phyloP scores from a whole-genome alignment of 2,888 invertebrate genomes.

The Alcis repandata region DNA sequence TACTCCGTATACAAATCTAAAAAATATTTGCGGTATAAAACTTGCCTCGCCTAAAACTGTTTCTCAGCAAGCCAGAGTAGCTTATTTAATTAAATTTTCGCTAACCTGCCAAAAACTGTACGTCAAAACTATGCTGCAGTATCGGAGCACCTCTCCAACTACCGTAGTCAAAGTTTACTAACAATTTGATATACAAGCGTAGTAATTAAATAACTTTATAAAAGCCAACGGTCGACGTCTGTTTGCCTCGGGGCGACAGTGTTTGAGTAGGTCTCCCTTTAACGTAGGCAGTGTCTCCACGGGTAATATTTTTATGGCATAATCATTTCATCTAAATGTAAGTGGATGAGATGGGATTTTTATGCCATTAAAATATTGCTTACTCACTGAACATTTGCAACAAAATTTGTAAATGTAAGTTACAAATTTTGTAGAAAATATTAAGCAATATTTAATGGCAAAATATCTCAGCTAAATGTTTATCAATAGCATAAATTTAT shows the following conservation, averaged over 20 bases:
- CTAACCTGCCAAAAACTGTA: constrained; percentile 17
- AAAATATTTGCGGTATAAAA: too few species aligned
- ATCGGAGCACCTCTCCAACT: constrained; percentile 21
- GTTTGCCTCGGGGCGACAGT: constrained; percentile 28
- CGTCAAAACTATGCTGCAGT: constrained; percentile 30
- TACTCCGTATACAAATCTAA: too few species aligned
- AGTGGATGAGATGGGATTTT: too few species aligned
- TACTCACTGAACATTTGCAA: too few species aligned
- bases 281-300: not conserved
- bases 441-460: too few species aligned
- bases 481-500: too few species aligned
- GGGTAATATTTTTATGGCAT: not conserved
- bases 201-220: constrained; percentile 37
- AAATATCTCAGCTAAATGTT: too few species aligned
- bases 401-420: too few species aligned
- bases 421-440: too few species aligned
- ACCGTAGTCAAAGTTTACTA: constrained; percentile 22
- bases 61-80: not conserved
- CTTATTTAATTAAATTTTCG: not conserved
- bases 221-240: constrained; percentile 19
- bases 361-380: too few species aligned
- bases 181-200: constrained; percentile 34
- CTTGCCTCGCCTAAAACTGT: too few species aligned
- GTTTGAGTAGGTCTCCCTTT: constrained; percentile 25
- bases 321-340: not conserved